Base-by-base conservation (phyloP, 2,113 vertebrate genomes). In the Ifrita kowaldi region DNA sequence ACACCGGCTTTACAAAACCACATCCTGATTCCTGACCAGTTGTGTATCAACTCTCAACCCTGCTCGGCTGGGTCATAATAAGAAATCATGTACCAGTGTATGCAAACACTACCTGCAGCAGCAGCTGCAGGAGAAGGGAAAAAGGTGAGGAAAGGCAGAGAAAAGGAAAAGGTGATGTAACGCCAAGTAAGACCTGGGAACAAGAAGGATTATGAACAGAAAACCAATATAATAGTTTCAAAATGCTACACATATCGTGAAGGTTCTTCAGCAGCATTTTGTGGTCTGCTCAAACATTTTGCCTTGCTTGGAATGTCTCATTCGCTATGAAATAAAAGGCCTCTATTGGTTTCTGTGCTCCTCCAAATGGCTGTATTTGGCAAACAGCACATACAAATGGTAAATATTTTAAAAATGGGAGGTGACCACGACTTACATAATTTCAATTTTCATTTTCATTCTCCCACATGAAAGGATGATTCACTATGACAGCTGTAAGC, bases 171-270 rank as follows among this genome's bases (percentile, higher is more conserved):
- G 19, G 4, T 47, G 89, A 21, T 28, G 5, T 21, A 68, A 70
- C 0, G 4, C 5, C 5, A 15, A 13, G 1, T n/a, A 64, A 82
- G 39, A 33, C 15, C 7, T 28, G 14, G 9, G 5, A 6, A 44
- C 57, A 41, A 70, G 26, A 68, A 44, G 4, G 39, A 28, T 73
- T 42, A 64, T 27, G 6, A 37, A 23, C 9, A 73, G 50, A 76
- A 89, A 83, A 52, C 7, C 32, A 79, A 52, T 68, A 47, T 5
- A 23, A 59, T 8, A 16, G 3, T 80, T 80, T 81, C 59, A 81
- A 64, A 78, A 50, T 23, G 28, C 3, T 59, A 19, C 27, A n/a
- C 7, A 18, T 20, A 10, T 11, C 10, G 1, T 23, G 24, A 94
- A 55, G 5, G 9, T 39, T 71, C 30, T 69, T 90, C 55, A 70